Evolutionary conservation across 2,888 invertebrate genomes (phyloP), one percentile per base, ranked within the genome.

Genomic region (Drepanosiphum platanoidis): DNA sequence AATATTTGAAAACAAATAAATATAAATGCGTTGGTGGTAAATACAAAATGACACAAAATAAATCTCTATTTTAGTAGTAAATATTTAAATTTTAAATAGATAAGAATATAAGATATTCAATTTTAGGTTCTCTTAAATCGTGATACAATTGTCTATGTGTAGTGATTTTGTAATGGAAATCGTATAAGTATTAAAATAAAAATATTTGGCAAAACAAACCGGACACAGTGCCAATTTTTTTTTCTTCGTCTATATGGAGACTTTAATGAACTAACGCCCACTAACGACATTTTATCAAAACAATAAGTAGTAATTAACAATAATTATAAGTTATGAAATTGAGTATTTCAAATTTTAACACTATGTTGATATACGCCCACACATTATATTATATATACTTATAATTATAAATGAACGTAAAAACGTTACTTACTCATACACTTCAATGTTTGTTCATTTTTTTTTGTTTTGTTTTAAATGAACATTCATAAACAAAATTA

Each of bases 121-220:
- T 61, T 36, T 75, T 9, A 32, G n/a, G 11, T 66, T 4, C 1
- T 32, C 22, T 11, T 80, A 34, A 46, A 52, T 66, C 15, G 27
- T 52, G 34, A 18, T 11, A 27, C 9, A 8, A 1, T 32, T 32
- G 66, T 68, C 9, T 68, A 34, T 5, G 2, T 5, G 18, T 52
- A 9, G 22, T 36, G 52, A 7, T 80, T 58, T 58, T 39, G 3
- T 13, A 42, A 64, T 72, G 39, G 8, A 74, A 18, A 46, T 81
- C 13, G 34, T 52, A 11, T 30, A 58, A 52, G 9, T 58, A 70
- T 68, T 71, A 39, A 61, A 81, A 71, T 61, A 71, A 82, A 81
- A 82, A 74, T 83, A 74, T 46, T 83, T 83, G 82, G 74, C 82
- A 83, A 64, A 64, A 46, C n/a, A 7, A 42, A 34, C 1, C 18